These are phyloP conservation scores for Hydrotaea diabolus DNA, from an alignment of 2,888 invertebrate genomes.

Conservation along the genomic window DNA sequence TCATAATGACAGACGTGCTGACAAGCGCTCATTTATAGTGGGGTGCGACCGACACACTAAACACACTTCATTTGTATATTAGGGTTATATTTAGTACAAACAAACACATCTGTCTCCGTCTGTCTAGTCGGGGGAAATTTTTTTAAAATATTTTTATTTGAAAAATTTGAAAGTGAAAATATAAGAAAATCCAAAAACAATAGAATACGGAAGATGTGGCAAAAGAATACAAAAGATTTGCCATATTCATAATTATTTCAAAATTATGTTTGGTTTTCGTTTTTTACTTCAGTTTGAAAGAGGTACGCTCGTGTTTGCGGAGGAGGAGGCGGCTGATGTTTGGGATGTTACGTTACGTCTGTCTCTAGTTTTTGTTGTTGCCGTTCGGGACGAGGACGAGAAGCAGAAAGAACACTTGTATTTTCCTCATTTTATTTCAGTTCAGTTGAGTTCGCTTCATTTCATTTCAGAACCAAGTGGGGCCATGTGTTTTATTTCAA, in stretches of 20 bases:
- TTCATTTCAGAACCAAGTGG: slow-evolving; percentile 31
- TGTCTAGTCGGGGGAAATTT: neutral
- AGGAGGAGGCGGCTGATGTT: neutral
- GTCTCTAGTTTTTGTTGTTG: neutral
- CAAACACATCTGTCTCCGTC: neutral
- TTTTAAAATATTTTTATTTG: neutral
- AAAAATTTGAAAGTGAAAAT: neutral
- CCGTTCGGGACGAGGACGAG: neutral
- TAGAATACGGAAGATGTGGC: neutral
- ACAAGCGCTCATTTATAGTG: neutral
- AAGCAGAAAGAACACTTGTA: slow-evolving; percentile 27
- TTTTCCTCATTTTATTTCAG: slow-evolving; percentile 19
- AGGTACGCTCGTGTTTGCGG: neutral
- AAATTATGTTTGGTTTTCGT: neutral
- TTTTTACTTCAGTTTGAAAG: no score
- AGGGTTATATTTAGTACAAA: no score
- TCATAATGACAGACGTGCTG: neutral
- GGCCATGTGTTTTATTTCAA: slow-evolving; percentile 50
- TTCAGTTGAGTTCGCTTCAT: slow-evolving; percentile 28
- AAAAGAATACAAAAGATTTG: neutral
- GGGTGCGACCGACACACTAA: neutral
- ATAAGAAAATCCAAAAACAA: no score
- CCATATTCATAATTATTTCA: slow-evolving; percentile 20
- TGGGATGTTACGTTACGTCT: neutral
- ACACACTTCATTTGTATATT: no score